A percentile compares a stretch with the other conserved stretches of the same genome.
These are phyloP conservation scores for Gibbula magus DNA, from an alignment of 2,888 invertebrate species.

Conservation along the genomic window DNA sequence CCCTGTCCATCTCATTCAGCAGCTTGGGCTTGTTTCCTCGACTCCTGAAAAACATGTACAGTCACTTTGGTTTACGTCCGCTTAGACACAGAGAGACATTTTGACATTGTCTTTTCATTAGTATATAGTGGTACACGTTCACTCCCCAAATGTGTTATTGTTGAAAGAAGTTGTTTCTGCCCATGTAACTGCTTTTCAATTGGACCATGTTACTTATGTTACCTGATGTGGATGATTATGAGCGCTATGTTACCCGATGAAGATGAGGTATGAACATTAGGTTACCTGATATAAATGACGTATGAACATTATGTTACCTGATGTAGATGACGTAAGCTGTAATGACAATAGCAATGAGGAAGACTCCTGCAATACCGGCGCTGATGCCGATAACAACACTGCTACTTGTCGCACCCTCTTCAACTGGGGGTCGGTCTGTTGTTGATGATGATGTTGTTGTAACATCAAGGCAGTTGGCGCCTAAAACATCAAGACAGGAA, in stretches of 20 bases:
- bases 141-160: no score
- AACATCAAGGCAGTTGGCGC: slow-evolving; percentile 29
- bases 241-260: no score
- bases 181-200: no score
- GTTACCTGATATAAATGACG: not conserved
- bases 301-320: slow-evolving; percentile 29
- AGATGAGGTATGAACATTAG: not conserved
- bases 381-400: not conserved
- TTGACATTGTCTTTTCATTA: no score
- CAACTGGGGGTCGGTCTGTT: slow-evolving; percentile 31
- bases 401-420: not conserved
- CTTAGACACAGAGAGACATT: no score
- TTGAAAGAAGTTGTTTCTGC: no score
- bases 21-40: not conserved
- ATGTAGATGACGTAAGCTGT: slow-evolving; percentile 33
- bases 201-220: no score
- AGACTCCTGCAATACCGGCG: slow-evolving; percentile 37
- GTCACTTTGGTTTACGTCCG: no score
- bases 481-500: not conserved
- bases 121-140: no score
- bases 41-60: slow-evolving; percentile 15
- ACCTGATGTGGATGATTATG: no score
- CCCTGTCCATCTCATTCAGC: slow-evolving; percentile 26
- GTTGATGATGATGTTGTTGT: slow-evolving; percentile 25
- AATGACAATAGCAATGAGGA: slow-evolving; percentile 41